Base-by-base conservation (phyloP, 2,888 invertebrate genomes). In the Latrodectus hesperus region DNA sequence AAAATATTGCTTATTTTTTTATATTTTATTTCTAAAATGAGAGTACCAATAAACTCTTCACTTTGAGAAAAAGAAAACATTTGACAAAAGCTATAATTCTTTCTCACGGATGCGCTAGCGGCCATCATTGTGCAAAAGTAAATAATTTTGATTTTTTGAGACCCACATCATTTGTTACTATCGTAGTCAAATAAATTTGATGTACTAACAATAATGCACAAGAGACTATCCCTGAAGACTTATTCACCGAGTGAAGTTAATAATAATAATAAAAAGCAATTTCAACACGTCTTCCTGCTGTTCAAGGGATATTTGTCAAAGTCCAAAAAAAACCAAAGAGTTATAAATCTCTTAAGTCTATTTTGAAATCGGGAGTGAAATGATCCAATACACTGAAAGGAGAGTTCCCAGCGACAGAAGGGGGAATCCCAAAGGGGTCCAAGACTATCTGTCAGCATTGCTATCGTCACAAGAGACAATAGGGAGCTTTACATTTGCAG, bases 281-380 rank as follows among this genome's bases (percentile, higher is more conserved):
- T 52, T 53, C 38, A n/a, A 22, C 73, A 53, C 75, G 75, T 75
- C 82, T 68, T 75, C 55, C 70, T 75, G 72, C 53, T 72, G 71
- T 76, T 86, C 80, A 26, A 16, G 22, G 75, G 75, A 86, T 80
- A 86, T 86, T 86, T 86, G 86, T 86, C 86, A 86, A 86, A 80
- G 86, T 86, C 86, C n/a, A 81, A 67, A 53, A n/a, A 85, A 81
- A 80, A 72, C 86, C 80, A 72, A 76, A 76, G 86, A 86, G 86
- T 86, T 80, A 86, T 86, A 86, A 86, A 86, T 86, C 86, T 86
- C 81, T 86, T 86, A 86, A 86, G 86, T 86, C 86, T 86, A 86
- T 81, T 86, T 86, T 86, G 86, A 81, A 80, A 80, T 86, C 81
- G 81, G 67, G 74, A 74, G 86, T 86, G 86, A 86, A 86, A 86